These are phyloP conservation scores for Benitochromis conjunctus DNA, from an alignment of 2,113 vertebrate species.

Conservation along the genomic window DNA sequence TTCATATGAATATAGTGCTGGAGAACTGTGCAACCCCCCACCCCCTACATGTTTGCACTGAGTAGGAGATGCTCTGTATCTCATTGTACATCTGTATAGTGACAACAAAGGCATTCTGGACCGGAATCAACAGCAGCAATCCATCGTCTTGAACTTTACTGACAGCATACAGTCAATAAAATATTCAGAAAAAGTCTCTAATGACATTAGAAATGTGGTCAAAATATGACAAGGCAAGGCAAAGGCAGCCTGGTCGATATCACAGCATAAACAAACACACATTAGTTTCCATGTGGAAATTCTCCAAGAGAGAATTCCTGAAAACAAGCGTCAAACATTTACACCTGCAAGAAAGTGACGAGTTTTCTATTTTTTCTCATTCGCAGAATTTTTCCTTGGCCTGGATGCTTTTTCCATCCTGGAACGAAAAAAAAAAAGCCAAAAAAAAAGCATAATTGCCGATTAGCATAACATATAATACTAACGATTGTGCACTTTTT, in stretches of 20 bases:
- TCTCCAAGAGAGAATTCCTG: not conserved
- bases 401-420: conserved; percentile 19
- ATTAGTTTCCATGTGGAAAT: not conserved
- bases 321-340: not conserved
- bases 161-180: not conserved
- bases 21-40: too few relatives aligned
- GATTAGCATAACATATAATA: not conserved
- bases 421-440: not conserved
- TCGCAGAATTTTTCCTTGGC: not conserved
- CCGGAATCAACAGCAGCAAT: conserved; percentile 2
- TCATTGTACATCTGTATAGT: too few relatives aligned
- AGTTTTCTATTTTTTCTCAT: conserved; percentile 5
- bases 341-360: not conserved
- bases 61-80: too few relatives aligned
- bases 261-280: not conserved
- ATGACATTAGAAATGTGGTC: not conserved
- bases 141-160: not conserved
- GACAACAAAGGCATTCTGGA: not conserved
- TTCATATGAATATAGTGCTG: too few relatives aligned
- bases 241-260: not conserved
- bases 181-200: not conserved
- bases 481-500: not conserved
- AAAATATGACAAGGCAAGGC: not conserved
- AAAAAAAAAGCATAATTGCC: not conserved
- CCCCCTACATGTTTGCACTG: too few relatives aligned